These are phyloP conservation scores for Tenthredo livida DNA, from an alignment of 2,888 invertebrate genomes.

Conservation along the genomic window DNA sequence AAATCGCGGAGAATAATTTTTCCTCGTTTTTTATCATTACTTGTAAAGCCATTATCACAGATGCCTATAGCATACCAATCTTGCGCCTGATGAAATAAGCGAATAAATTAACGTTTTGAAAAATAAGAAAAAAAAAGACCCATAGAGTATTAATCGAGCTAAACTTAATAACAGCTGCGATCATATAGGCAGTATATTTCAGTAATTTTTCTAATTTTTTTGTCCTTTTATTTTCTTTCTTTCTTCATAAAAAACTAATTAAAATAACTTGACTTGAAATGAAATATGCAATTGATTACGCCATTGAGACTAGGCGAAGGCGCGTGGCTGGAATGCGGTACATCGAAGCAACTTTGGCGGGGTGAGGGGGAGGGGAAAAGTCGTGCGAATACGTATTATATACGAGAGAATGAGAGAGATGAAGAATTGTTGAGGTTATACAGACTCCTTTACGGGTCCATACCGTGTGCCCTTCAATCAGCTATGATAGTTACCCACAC, in stretches of 20 bases:
- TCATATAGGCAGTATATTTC: background rate
- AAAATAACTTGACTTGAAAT: background rate
- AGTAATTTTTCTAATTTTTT: background rate
- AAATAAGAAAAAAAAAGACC: background rate
- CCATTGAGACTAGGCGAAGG: conserved; percentile 72
- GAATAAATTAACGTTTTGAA: background rate
- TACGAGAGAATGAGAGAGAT: conserved; percentile 64
- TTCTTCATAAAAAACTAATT: background rate
- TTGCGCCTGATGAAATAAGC: background rate
- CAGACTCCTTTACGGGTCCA: conserved; percentile 55
- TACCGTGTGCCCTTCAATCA: conserved; percentile 67
- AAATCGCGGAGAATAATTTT: background rate
- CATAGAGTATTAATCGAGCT: background rate
- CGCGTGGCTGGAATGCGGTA: conserved; percentile 77
- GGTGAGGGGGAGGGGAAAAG: background rate
- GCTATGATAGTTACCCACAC: conserved; percentile 59
- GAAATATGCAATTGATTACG: conserved; percentile 61
- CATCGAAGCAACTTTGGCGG: conserved; percentile 63
- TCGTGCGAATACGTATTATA: conserved; percentile 67
- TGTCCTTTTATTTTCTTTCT: background rate
- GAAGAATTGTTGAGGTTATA: conserved; percentile 44
- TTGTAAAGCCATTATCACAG: background rate
- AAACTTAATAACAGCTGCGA: background rate
- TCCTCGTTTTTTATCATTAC: background rate
- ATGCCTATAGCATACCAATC: too few species aligned